A percentile compares a stretch with the other conserved stretches of the same genome.
phyloP scores from a whole-genome alignment of 2,888 invertebrate species.

The Ennomos erosarius region DNA sequence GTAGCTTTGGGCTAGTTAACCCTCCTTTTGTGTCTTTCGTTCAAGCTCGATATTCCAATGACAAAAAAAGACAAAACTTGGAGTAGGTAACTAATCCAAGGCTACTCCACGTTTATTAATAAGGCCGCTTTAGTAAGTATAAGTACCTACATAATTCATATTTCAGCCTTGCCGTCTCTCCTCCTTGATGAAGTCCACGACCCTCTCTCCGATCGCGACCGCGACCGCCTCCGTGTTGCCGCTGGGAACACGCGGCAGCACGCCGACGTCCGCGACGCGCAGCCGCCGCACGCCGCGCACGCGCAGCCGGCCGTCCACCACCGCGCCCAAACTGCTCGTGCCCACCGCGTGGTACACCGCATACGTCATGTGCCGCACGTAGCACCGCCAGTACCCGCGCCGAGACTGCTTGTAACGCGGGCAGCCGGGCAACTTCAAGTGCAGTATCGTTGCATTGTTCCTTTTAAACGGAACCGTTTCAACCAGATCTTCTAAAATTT shows the following conservation, averaged over 20 bases:
- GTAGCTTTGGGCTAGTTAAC: no score
- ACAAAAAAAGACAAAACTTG: no score
- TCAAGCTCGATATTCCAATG: no score
- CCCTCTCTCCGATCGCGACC: constrained; percentile 63
- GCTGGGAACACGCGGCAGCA: constrained; percentile 52
- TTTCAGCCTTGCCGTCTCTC: no score
- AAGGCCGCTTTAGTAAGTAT: no score
- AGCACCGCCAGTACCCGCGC: constrained; percentile 62
- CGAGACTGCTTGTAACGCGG: constrained; percentile 35
- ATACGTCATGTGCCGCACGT: constrained; percentile 61
- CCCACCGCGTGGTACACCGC: constrained; percentile 63
- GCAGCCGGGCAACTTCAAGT: constrained; percentile 52
- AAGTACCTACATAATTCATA: no score
- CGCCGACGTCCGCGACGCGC: constrained; percentile 60
- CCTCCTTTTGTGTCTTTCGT: no score
- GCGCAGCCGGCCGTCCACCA: constrained; percentile 56
- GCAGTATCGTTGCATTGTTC: constrained; percentile 49
- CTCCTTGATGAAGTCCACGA: constrained; percentile 51
- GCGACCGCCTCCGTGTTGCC: constrained; percentile 62
- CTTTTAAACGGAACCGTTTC: constrained; percentile 43
- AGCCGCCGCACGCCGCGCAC: constrained; percentile 56
- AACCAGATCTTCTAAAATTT: constrained; percentile 53
- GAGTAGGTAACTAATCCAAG: no score
- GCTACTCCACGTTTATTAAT: no score
- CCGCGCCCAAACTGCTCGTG: constrained; percentile 56